Base-by-base conservation (phyloP, 2,888 invertebrate species). In the Caenorhabditis imperialis region DNA sequence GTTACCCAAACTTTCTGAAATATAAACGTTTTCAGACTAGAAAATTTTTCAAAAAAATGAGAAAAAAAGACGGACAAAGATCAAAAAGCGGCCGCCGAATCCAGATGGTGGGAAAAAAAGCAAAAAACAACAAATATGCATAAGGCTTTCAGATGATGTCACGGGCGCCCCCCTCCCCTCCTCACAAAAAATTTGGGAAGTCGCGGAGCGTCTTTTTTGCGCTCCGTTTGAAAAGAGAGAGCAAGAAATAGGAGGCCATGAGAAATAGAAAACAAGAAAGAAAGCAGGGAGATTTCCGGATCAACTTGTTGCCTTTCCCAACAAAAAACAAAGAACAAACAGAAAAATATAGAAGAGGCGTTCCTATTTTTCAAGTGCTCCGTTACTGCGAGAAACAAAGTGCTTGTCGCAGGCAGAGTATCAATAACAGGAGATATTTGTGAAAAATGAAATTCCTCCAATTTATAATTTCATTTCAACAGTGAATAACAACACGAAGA, bases 251-350 rank as follows among this genome's bases (percentile, higher is more conserved):
- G 58, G 47, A 58, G 30, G 30, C 30, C 6, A 7, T 30, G 30
- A 10, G 30, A 57, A 58, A 47, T 20, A 45, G 47, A 48, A 57
- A 65, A 57, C 47, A 55, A 48, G 40, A 48, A 30, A 16, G 18
- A 45, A n/a, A 16, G 44, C 6, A 20, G 2, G 44, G 44, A 50
- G 57, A 67, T 67, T 67, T n/a, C n/a, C n/a, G 57, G 67, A 67
- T 67, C 67, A 67, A 67, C 67, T 67, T 67, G 67, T 67, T 67
- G 57, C 67, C 45, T 67, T 45, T 35, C 40, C 55, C 55, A 57
- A 67, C 67, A 67, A 67, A 65, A 65, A 55, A 65, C 55, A 16
- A n/a, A 10, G 18, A 30, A 30, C 7, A 30, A 10, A 30, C 30
- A 10, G 30, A n/a, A n/a, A n/a, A n/a, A n/a, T n/a, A n/a, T n/a